These are phyloP conservation scores for Musca domestica DNA, from an alignment of 1,140 invertebrate species.

Conservation along the genomic window DNA sequence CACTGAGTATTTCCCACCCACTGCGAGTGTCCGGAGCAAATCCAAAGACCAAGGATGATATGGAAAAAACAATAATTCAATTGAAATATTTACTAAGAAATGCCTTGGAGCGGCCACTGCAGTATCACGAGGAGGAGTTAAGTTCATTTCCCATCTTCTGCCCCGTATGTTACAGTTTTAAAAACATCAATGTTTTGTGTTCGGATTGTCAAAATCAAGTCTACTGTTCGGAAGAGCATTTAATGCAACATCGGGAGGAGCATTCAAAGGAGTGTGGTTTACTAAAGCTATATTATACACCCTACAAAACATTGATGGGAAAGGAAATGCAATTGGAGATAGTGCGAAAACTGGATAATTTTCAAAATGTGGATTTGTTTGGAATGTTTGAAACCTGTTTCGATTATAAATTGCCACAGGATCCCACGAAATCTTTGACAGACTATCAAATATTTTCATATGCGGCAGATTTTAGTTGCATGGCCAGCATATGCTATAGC, in stretches of 20 bases:
- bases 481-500: slow-evolving; percentile 32
- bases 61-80: slow-evolving; percentile 28
- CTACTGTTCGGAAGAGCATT: slow-evolving; percentile 35
- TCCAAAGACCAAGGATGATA: neutral
- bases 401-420: slow-evolving; percentile 6
- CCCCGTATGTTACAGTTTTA: slow-evolving; percentile 30
- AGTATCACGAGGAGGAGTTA: slow-evolving; percentile 31
- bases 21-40: slow-evolving; percentile 21
- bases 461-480: slow-evolving; percentile 39
- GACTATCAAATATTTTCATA: slow-evolving; percentile 30
- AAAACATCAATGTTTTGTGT: slow-evolving; percentile 19
- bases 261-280: slow-evolving; percentile 29
- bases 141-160: slow-evolving; percentile 34
- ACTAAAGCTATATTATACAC: slow-evolving; percentile 30
- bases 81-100: slow-evolving; percentile 29
- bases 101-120: slow-evolving; percentile 25
- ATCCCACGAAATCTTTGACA: slow-evolving; percentile 21
- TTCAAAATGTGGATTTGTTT: slow-evolving; percentile 27
- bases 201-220: slow-evolving; percentile 29
- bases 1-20: slow-evolving; percentile 28
- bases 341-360: neutral
- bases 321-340: neutral
- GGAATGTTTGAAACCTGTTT: slow-evolving; percentile 27
- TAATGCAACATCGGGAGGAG: slow-evolving; percentile 16
- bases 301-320: slow-evolving; percentile 25